These are phyloP conservation scores for Halichondria panicea DNA, from an alignment of 37 sponge, comb jelly and placozoan species.

Conservation along the genomic window DNA sequence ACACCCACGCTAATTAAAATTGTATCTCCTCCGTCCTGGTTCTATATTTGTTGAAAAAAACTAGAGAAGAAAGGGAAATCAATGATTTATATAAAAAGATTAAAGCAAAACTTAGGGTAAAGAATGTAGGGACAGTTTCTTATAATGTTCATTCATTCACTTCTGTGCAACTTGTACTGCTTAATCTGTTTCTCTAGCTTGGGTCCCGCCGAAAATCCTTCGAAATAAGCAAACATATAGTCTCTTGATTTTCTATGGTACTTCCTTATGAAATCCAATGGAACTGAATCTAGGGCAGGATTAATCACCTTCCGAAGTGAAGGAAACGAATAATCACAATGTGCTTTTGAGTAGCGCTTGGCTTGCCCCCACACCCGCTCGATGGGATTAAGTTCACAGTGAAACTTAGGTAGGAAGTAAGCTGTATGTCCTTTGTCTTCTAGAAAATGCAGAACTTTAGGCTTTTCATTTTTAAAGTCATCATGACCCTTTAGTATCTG, in stretches of 20 bases:
- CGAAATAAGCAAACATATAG: slow-evolving; percentile 21
- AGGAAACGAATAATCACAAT: slow-evolving; percentile 1
- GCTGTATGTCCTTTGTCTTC: slow-evolving; percentile 15
- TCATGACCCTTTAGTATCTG: slow-evolving; percentile 16
- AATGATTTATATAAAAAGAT: too few species aligned
- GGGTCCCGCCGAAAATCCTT: slow-evolving; percentile 15
- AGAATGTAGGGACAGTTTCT: not conserved
- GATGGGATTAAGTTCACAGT: slow-evolving; percentile 35
- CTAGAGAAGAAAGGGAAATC: not conserved
- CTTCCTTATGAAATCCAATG: slow-evolving; percentile 9
- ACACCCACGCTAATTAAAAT: not conserved
- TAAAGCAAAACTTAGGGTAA: too few species aligned
- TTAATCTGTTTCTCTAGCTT: slow-evolving; percentile 21
- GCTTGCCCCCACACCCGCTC: too few species aligned
- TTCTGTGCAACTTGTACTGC: slow-evolving; percentile 23
- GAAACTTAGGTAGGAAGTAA: slow-evolving; percentile 40
- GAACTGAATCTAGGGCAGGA: slow-evolving; percentile 10
- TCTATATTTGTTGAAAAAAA: not conserved
- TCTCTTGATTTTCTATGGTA: slow-evolving; percentile 19
- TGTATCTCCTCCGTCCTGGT: not conserved
- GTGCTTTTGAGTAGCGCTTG: slow-evolving; percentile 19
- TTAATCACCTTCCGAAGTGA: not conserved
- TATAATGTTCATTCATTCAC: not conserved
- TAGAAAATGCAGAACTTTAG: not conserved
- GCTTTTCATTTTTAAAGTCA: slow-evolving; percentile 27